A percentile compares a stretch with the other conserved stretches of the same genome.
Conservation (phyloP, 2,888 invertebrate species). For the Drosophila yooni region DNA sequence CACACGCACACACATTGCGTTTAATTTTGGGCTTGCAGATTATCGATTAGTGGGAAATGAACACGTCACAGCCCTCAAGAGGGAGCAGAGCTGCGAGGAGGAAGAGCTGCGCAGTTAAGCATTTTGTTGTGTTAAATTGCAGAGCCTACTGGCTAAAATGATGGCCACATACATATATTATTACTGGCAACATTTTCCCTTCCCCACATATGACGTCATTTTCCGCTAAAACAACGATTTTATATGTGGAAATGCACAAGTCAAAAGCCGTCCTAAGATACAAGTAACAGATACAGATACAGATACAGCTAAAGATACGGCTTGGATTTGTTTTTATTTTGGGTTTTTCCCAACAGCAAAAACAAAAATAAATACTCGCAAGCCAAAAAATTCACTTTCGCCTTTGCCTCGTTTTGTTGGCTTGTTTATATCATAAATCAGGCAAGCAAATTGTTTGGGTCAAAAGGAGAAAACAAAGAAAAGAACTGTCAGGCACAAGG, state of each 20-base stretch:
- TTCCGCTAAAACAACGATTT: background rate
- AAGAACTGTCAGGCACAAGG: conserved; percentile 38
- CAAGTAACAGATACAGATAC: background rate
- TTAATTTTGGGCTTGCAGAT: conserved; percentile 42
- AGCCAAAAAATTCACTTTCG: conserved; percentile 31
- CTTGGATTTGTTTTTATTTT: background rate
- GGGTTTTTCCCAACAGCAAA: conserved; percentile 10
- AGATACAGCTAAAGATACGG: background rate
- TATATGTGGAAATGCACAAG: conserved; percentile 12
- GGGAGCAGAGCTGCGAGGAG: background rate
- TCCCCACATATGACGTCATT: conserved; percentile 63
- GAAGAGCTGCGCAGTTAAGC: conserved; percentile 49
- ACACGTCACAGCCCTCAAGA: conserved; percentile 59
- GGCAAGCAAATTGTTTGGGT: conserved; percentile 5
- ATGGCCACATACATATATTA: background rate
- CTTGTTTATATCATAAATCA: conserved; percentile 58
- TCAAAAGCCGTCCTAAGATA: conserved; percentile 1
- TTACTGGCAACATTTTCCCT: background rate
- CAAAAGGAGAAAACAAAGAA: conserved; percentile 25
- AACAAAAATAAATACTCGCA: background rate
- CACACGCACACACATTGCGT: background rate
- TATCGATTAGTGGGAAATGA: conserved; percentile 49
- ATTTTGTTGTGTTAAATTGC: conserved; percentile 22
- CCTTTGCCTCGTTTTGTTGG: conserved; percentile 11
- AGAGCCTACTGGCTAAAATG: conserved; percentile 42